Conservation (phyloP, 2,797 vertebrate species). For the Oceanodroma leucorhoa region DNA sequence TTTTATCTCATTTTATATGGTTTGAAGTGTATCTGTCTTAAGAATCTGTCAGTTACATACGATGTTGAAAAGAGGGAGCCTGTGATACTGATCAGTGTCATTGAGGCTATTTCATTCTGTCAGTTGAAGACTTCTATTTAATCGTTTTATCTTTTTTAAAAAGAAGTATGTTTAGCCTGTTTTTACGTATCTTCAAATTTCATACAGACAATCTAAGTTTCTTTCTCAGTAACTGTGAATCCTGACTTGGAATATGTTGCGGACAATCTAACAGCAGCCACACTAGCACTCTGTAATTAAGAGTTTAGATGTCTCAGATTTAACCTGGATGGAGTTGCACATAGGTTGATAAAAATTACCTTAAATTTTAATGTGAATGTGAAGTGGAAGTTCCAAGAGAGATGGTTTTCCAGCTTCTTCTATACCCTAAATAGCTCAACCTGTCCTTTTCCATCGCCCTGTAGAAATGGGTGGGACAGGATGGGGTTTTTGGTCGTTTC, state of each 20-base stretch:
- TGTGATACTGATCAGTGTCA: neutral
- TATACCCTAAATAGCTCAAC: neutral
- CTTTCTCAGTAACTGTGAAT: neutral
- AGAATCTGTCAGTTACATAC: neutral
- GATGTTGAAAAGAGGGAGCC: neutral
- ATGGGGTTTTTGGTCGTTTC: neutral
- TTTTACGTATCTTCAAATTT: neutral
- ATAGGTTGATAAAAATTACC: neutral
- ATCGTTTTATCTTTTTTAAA: neutral
- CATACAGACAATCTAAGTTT: neutral
- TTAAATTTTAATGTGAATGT: neutral
- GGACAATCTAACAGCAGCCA: neutral
- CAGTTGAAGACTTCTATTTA: neutral
- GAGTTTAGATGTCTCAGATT: neutral
- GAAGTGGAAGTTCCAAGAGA: neutral
- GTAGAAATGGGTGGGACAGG: neutral
- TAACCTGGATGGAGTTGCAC: neutral
- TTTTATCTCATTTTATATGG: neutral
- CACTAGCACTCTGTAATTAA: neutral
- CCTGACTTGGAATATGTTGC: neutral
- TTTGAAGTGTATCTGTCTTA: neutral
- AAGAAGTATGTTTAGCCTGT: neutral
- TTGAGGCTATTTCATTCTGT: neutral
- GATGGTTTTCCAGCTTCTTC: neutral
- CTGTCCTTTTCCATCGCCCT: neutral